Conservation (phyloP, 2,797 vertebrate species). For the Acomys russatus region DNA sequence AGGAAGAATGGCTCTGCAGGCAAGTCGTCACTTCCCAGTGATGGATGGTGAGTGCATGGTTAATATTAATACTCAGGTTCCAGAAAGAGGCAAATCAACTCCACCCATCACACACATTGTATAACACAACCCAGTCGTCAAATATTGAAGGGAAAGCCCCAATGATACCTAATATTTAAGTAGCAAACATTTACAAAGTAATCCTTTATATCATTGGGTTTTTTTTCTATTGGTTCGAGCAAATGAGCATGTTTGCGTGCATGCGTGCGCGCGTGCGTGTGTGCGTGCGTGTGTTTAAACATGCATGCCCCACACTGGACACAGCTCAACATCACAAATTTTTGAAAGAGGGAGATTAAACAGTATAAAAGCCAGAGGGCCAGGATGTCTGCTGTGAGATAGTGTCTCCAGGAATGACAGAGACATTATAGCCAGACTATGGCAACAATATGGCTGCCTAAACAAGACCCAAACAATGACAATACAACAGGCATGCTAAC, state of each 20-base stretch:
- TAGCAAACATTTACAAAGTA: neutral
- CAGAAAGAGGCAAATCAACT: neutral
- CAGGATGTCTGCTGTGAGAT: neutral
- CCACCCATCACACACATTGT: neutral
- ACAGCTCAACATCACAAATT: neutral
- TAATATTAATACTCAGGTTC: neutral
- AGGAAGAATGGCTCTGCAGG: neutral
- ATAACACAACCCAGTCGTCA: neutral
- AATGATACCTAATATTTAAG: neutral
- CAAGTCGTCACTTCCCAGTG: neutral
- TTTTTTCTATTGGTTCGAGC: neutral
- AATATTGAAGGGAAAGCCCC: neutral
- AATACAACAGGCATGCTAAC: neutral
- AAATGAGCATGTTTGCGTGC: neutral
- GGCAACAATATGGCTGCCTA: neutral
- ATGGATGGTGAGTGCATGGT: neutral
- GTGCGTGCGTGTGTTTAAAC: no score
- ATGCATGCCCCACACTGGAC: neutral
- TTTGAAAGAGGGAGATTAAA: neutral
- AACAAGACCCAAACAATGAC: neutral
- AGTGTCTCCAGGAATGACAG: neutral
- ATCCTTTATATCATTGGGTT: neutral
- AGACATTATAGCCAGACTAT: neutral
- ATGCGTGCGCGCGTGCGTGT: neutral
- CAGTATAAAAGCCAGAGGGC: no score